Evolutionary conservation across 2,797 vertebrate genomes (phyloP).

Genomic region (Enteromius argenteus): DNA sequence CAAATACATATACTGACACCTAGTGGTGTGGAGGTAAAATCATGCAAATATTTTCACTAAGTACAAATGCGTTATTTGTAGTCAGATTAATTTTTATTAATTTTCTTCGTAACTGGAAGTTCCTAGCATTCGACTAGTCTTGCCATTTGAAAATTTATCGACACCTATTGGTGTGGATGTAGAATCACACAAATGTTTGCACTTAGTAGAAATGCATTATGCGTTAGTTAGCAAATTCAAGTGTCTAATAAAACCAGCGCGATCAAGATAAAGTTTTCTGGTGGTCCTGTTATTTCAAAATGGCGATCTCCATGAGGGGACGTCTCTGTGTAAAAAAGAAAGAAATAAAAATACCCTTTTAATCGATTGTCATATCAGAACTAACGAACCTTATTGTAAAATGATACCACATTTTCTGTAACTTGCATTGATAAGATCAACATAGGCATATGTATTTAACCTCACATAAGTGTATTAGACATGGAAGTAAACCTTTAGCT

Average conservation of each 20-base stretch:
- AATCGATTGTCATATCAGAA: neutral
- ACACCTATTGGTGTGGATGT: neutral
- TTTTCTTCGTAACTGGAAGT: neutral
- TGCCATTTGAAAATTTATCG: neutral
- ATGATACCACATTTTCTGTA: neutral
- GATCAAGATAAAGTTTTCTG: neutral
- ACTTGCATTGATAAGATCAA: neutral
- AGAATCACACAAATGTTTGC: neutral
- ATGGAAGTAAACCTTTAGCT: constrained; percentile 4
- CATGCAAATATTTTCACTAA: neutral
- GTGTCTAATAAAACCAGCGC: neutral
- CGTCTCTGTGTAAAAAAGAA: neutral
- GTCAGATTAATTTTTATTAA: neutral
- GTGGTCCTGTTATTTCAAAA: neutral
- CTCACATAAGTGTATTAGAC: neutral
- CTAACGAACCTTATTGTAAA: no score
- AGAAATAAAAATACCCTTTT: neutral
- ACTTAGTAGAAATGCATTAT: neutral
- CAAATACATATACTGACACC: neutral
- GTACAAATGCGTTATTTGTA: neutral
- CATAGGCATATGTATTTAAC: neutral
- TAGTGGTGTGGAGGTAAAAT: neutral
- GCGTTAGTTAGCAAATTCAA: neutral
- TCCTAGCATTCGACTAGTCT: neutral
- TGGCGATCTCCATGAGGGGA: neutral